These are phyloP conservation scores for Drosophila parabipectinata DNA, from an alignment of 1,140 invertebrate genomes.

Conservation along the genomic window DNA sequence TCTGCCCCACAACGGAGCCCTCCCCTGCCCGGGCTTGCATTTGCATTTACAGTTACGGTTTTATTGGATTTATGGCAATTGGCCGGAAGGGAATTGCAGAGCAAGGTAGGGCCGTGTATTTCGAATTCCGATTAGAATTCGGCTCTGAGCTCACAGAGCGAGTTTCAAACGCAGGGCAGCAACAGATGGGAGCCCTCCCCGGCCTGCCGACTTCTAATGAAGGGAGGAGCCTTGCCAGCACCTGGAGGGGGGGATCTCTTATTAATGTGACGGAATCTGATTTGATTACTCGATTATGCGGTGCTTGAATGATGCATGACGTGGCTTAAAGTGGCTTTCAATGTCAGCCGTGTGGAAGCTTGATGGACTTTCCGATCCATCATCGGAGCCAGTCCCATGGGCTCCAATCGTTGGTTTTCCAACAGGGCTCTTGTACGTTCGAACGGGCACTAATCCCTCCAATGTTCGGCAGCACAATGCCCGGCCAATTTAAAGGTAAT, in stretches of 20 bases:
- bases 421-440: not conserved
- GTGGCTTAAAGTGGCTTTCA: slow-evolving; percentile 46
- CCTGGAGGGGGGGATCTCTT: not conserved
- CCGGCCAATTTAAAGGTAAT: slow-evolving; percentile 53
- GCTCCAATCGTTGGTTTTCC: not conserved
- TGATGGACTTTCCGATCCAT: slow-evolving; percentile 46
- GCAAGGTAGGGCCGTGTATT: slow-evolving; percentile 23
- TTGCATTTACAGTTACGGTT: slow-evolving; percentile 61
- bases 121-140: slow-evolving; percentile 54
- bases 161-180: slow-evolving; percentile 12
- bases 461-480: slow-evolving; percentile 24
- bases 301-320: slow-evolving; percentile 13
- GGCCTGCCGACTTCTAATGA: not conserved
- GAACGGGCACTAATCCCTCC: slow-evolving; percentile 43
- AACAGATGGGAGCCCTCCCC: slow-evolving; percentile 6
- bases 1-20: not conserved
- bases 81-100: slow-evolving; percentile 28
- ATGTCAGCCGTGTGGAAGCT: slow-evolving; percentile 20
- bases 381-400: slow-evolving; percentile 14
- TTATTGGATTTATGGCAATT: slow-evolving; percentile 71
- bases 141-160: slow-evolving; percentile 6
- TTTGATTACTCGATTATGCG: slow-evolving; percentile 22
- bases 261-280: not conserved
- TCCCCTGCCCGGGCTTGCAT: slow-evolving; percentile 20
- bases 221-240: not conserved